These are phyloP conservation scores for Gymnobelideus leadbeateri DNA, from an alignment of 2,113 vertebrate species.

Conservation along the genomic window DNA sequence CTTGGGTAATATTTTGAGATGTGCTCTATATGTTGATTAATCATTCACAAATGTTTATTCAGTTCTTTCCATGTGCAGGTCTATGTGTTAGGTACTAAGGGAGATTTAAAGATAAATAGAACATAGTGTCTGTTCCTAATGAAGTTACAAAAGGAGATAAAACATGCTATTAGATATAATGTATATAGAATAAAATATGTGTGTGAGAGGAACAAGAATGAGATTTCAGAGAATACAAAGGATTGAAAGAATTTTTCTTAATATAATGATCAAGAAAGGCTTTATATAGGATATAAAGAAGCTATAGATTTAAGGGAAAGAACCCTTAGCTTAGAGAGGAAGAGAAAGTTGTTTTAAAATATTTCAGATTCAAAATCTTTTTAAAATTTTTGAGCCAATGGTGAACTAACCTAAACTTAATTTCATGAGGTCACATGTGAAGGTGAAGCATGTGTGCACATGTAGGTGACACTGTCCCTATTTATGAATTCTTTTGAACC, in stretches of 20 bases:
- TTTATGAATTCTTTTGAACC: conserved; percentile 37
- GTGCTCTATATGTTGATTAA: not conserved
- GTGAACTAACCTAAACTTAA: not conserved
- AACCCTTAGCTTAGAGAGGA: not conserved
- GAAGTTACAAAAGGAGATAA: not conserved
- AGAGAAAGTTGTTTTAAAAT: not conserved
- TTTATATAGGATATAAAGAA: not conserved
- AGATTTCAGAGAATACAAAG: not conserved
- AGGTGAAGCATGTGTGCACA: not conserved
- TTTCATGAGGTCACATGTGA: not conserved
- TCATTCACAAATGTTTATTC: not conserved
- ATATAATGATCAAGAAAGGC: not conserved
- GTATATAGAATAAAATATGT: not conserved
- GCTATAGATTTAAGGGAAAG: not conserved
- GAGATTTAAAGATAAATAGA: not conserved
- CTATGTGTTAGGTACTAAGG: not conserved
- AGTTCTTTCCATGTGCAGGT: not conserved
- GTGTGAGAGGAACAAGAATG: not conserved
- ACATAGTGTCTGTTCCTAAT: not conserved
- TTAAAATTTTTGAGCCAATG: not conserved
- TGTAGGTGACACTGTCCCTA: not conserved
- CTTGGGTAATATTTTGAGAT: not conserved
- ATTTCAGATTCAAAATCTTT: not conserved
- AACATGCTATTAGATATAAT: not conserved
- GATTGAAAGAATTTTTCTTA: not conserved